Percentiles rank a stretch among this genome's conserved stretches.
These are phyloP conservation scores for Zelleria hepariella DNA, from an alignment of 2,888 invertebrate genomes.

Conservation along the genomic window DNA sequence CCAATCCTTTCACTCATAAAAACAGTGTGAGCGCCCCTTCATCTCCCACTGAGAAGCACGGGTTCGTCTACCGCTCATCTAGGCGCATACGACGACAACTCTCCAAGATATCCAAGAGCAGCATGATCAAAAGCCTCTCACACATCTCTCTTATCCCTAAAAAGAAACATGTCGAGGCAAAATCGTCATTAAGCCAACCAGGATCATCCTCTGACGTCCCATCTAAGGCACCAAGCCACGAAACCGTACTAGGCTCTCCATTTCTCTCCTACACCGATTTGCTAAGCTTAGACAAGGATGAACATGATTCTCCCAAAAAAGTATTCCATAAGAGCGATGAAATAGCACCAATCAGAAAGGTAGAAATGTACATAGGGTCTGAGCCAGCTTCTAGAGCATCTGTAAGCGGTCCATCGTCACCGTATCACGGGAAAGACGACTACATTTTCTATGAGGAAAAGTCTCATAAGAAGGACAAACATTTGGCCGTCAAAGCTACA, in stretches of 20 bases:
- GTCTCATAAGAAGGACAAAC: slow-evolving; percentile 30
- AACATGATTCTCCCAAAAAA: slow-evolving; percentile 24
- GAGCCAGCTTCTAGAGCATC: slow-evolving; percentile 57
- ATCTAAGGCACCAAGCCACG: slow-evolving; percentile 46
- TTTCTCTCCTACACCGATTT: slow-evolving; percentile 64
- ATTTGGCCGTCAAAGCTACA: slow-evolving; percentile 34
- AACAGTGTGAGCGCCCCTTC: slow-evolving; percentile 61
- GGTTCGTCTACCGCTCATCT: slow-evolving; percentile 60
- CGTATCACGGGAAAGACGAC: slow-evolving; percentile 15
- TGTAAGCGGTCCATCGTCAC: slow-evolving; percentile 41
- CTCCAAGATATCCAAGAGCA: slow-evolving; percentile 54
- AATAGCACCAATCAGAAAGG: slow-evolving; percentile 30
- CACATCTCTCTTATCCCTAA: slow-evolving; percentile 56
- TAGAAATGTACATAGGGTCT: slow-evolving; percentile 64
- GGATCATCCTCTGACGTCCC: slow-evolving; percentile 51
- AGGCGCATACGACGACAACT: slow-evolving; percentile 51
- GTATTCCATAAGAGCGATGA: slow-evolving; percentile 47
- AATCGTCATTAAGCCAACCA: slow-evolving; percentile 45
- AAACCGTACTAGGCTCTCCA: slow-evolving; percentile 67
- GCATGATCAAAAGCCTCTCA: slow-evolving; percentile 62
- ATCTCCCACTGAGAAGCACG: slow-evolving; percentile 50
- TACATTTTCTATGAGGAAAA: slow-evolving; percentile 16
- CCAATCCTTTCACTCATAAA: slow-evolving; percentile 56
- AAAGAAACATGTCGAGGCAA: slow-evolving; percentile 41
- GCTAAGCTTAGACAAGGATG: slow-evolving; percentile 45